Percentiles rank a stretch among this genome's conserved stretches.
These are phyloP conservation scores for Bombus superbus DNA, from an alignment of 1,140 invertebrate genomes.

Conservation along the genomic window DNA sequence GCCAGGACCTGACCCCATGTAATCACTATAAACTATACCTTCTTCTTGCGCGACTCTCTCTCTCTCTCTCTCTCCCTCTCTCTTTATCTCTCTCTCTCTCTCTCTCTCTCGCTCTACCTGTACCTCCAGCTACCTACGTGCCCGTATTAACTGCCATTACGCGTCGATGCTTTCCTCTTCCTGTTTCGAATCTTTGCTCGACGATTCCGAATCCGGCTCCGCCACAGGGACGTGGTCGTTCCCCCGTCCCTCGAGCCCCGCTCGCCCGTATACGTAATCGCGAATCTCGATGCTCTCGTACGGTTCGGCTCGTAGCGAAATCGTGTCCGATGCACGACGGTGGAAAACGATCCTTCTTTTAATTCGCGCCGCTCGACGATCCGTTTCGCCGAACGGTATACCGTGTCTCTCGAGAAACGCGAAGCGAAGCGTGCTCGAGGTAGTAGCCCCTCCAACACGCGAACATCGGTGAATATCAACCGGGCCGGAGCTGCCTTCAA, in stretches of 20 bases:
- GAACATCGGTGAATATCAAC: constrained; percentile 52
- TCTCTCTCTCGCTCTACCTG: constrained; percentile 38
- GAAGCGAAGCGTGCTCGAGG: constrained; percentile 6
- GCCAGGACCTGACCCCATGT: constrained; percentile 81
- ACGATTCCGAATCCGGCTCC: background rate
- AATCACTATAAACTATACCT: constrained; percentile 83
- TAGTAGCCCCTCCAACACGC: constrained; percentile 15
- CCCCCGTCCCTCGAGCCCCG: background rate
- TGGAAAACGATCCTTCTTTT: background rate
- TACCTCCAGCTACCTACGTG: constrained; percentile 60
- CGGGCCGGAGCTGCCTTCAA: constrained; percentile 46
- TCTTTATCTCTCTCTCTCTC: background rate
- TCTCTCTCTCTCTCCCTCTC: constrained; percentile 37
- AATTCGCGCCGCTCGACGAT: constrained; percentile 2
- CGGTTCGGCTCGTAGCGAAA: too few relatives aligned
- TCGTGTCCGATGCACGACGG: too few relatives aligned
- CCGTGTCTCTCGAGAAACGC: constrained; percentile 8
- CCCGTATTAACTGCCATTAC: constrained; percentile 80
- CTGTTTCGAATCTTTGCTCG: background rate
- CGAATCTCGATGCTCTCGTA: background rate
- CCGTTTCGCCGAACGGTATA: background rate
- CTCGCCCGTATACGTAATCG: background rate
- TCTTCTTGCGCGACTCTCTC: constrained; percentile 67
- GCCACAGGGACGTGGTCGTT: too few relatives aligned
- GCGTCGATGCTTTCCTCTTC: constrained; percentile 53